Evolutionary conservation across 2,888 invertebrate genomes (phyloP).

Genomic region (Epirrita christyi): DNA sequence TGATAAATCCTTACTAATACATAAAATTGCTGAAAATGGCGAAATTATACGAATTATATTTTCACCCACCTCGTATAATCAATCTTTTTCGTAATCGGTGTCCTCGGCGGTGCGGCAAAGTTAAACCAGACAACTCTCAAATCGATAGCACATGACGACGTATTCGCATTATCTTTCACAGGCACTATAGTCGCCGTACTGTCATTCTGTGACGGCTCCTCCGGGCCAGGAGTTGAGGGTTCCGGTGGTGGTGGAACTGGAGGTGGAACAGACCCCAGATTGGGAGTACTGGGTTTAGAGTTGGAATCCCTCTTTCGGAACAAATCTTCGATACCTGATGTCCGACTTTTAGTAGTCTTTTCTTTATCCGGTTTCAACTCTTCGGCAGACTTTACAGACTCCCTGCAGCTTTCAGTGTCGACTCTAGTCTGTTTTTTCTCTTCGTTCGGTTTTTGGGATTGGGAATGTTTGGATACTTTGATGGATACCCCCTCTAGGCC

Average conservation of each 20-base stretch:
- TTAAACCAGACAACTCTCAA: conserved; percentile 97
- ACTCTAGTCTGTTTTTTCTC: conserved; percentile 73
- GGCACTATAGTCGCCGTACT: conserved; percentile 69
- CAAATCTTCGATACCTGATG: conserved; percentile 77
- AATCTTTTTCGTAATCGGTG: conserved; percentile 96
- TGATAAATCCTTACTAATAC: too few species aligned
- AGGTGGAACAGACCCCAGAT: conserved; percentile 73
- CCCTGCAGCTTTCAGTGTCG: conserved; percentile 74
- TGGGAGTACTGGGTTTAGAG: conserved; percentile 85
- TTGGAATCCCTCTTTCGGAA: conserved; percentile 83
- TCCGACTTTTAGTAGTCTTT: conserved; percentile 59
- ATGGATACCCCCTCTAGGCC: conserved; percentile 96
- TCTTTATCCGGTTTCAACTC: conserved; percentile 73
- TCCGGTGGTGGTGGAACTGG: conserved; percentile 64
- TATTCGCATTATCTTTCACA: conserved; percentile 89
- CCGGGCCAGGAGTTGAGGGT: conserved; percentile 66
- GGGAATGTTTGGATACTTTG: conserved; percentile 89
- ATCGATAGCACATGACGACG: conserved; percentile 94
- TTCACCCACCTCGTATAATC: conserved; percentile 92
- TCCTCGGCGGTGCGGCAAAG: conserved; percentile 98
- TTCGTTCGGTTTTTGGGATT: conserved; percentile 90
- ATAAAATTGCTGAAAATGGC: too few species aligned
- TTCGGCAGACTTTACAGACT: conserved; percentile 78
- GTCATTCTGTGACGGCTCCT: conserved; percentile 69
- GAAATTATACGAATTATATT: too few species aligned